Evolutionary conservation across 2,797 vertebrate species (phyloP).

Genomic region (Micrastur ruficollis): DNA sequence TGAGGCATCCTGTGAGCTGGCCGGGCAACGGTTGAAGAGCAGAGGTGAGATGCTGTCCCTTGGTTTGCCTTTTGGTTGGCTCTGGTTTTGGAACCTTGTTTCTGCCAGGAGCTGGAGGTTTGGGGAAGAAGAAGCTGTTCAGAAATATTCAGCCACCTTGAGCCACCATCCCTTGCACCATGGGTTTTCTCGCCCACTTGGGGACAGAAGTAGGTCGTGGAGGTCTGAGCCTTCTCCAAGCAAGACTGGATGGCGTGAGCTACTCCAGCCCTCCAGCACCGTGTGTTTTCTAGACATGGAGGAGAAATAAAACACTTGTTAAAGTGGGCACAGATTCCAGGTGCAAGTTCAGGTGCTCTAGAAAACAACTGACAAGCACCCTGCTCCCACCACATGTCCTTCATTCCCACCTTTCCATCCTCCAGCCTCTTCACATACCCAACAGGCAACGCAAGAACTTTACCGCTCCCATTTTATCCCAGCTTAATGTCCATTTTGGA

Average conservation of each 20-base stretch:
- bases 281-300: rapidly evolving
- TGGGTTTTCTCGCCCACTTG: background rate
- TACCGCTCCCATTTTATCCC: background rate
- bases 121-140: background rate
- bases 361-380: background rate
- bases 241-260: background rate
- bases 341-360: background rate
- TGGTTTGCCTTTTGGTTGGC: background rate
- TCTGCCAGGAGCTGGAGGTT: background rate
- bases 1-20: background rate
- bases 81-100: background rate
- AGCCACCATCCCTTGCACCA: rapidly evolving
- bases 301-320: background rate
- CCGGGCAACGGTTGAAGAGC: background rate
- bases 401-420: background rate
- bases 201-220: background rate
- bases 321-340: background rate
- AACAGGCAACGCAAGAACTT: background rate
- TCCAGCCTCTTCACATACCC: background rate
- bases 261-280: background rate
- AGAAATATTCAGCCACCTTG: background rate
- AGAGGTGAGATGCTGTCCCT: background rate
- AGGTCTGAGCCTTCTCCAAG: background rate
- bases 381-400: background rate
- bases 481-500: rapidly evolving